Evolutionary conservation across 2,797 vertebrate species (phyloP), one percentile per base, ranked within the genome.

Genomic region (Rousettus madagascariensis): DNA sequence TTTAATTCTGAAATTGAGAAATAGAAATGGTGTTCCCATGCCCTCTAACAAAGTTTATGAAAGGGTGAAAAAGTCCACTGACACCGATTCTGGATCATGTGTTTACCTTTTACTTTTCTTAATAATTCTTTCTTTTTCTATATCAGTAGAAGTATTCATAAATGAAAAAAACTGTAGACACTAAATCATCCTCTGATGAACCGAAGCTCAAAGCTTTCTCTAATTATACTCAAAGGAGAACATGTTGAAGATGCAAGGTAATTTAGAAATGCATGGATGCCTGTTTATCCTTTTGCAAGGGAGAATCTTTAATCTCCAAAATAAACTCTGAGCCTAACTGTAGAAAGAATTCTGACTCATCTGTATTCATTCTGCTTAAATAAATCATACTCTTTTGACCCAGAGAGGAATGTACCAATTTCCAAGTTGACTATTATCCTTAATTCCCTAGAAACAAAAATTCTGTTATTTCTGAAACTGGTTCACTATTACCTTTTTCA

Each of bases 1-100:
- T 68, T 13, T 83, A 36, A 89, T 78, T 85, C 49, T 95, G 84
- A 95, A 93, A 86, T 63, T 55, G 26, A 92, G 80, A 79, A 93
- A 30, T 59, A 87, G 61, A 89, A 91, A 90, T n/a, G 69, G 10
- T 61, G 71, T 92, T 91, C 20, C 30, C 49, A 17, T 82, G 68
- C 46, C 19, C 41, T 79, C 49, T 9, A 66, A 26, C 89, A 22
- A 86, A 16, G 22, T 43, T 91, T 91, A 78, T 88, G 49, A 74
- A 77, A 38, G 22, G 88, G 6, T 6, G 49, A 16, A 75, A 74
- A 86, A 90, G 11, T 91, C 4, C 13, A 24, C 30, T 61, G 20
- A 71, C 69, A 19, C 26, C 90, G 15, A 75, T 12, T 43, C 28
- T 86, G 68, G 17, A n/a, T 91, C n/a, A 85, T 46, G 15, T 82